Conservation (phyloP, 2,113 vertebrate genomes). For the Corythornis vintsioides region DNA sequence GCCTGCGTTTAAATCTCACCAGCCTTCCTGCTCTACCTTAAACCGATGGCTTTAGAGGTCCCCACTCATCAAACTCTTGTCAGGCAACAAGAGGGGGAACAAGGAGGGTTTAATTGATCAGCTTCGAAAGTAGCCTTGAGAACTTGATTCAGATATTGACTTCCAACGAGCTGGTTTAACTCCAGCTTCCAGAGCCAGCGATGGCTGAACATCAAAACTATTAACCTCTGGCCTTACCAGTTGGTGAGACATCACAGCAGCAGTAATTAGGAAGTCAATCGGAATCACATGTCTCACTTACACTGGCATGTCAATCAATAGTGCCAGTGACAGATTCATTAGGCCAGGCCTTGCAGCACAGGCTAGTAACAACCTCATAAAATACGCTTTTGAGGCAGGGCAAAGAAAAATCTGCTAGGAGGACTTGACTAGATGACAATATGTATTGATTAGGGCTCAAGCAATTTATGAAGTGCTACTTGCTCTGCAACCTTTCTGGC, state of each 20-base stretch:
- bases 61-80: conserved; percentile 76
- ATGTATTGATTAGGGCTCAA: conserved; percentile 83
- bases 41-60: conserved; percentile 63
- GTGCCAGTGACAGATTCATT: conserved; percentile 89
- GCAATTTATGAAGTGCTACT: conserved; percentile 83
- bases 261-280: conserved; percentile 99
- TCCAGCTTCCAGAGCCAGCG: conserved; percentile 75
- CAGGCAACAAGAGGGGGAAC: conserved; percentile 69
- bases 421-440: conserved; percentile 80
- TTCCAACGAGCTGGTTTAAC: conserved; percentile 74
- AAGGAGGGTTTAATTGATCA: conserved; percentile 82
- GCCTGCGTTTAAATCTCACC: background rate
- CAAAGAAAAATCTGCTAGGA: conserved; percentile 74
- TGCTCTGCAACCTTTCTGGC: conserved; percentile 75
- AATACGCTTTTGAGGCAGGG: conserved; percentile 79
- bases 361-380: conserved; percentile 86
- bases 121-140: conserved; percentile 82
- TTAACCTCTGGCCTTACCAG: conserved; percentile 92
- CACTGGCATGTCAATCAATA: conserved; percentile 88
- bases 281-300: conserved; percentile 93
- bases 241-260: conserved; percentile 90
- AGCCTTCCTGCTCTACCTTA: conserved; percentile 49
- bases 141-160: conserved; percentile 85
- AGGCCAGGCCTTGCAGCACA: conserved; percentile 82
- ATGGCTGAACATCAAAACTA: conserved; percentile 87